Conservation (phyloP, 2,888 invertebrate species). For the Hipparchia sbordonii region DNA sequence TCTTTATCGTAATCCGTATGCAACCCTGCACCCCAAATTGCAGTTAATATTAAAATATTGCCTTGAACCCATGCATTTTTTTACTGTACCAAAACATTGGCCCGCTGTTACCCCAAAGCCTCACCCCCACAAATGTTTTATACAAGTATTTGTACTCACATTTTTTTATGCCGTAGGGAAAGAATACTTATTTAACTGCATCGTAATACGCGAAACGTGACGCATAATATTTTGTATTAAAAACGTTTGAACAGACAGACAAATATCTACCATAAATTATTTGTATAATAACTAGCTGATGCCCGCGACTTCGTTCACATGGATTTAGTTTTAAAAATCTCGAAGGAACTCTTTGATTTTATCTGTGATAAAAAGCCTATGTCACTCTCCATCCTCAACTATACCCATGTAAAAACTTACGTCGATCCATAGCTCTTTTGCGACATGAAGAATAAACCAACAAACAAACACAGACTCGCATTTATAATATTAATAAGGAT, state of each 20-base stretch:
- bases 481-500: no score
- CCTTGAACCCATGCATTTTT: conserved; percentile 76
- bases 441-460: not conserved
- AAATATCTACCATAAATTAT: not conserved
- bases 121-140: conserved; percentile 72
- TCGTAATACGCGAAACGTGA: conserved; percentile 56
- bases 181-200: conserved; percentile 66
- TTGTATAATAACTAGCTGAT: no score
- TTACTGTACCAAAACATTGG: conserved; percentile 78
- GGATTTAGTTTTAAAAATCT: no score
- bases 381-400: no score
- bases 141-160: conserved; percentile 79
- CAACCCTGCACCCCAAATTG: conserved; percentile 72
- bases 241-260: not conserved
- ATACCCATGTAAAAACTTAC: no score
- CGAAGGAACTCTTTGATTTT: no score
- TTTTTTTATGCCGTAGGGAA: conserved; percentile 60
- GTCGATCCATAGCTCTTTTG: no score
- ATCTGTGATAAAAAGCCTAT: no score
- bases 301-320: no score
- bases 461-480: not conserved
- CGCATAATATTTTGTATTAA: conserved; percentile 36
- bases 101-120: conserved; percentile 59
- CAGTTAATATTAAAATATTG: conserved; percentile 83
- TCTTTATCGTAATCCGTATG: conserved; percentile 55